Percentiles rank a stretch among this genome's conserved stretches.
Evolutionary conservation across 2,113 vertebrate species (phyloP).

Genomic region (Calyptommatus sinebrachiatus): DNA sequence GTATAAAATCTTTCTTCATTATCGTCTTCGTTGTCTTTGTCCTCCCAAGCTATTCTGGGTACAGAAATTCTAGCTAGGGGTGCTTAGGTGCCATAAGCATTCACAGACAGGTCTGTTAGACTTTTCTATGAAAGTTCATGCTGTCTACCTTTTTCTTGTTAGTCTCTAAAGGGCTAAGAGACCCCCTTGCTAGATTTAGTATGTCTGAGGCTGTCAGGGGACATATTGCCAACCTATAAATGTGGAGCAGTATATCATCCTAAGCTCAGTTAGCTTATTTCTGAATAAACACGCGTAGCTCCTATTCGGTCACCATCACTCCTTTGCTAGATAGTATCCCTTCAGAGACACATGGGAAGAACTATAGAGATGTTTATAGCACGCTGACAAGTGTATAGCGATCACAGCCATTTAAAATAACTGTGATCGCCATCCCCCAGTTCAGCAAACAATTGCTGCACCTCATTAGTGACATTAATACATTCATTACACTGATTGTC

Average conservation of each 20-base stretch:
- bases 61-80: too few species aligned
- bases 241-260: neutral
- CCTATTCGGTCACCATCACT: neutral
- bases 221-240: neutral
- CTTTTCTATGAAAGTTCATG: too few species aligned
- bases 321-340: neutral
- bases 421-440: neutral
- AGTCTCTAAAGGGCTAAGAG: too few species aligned
- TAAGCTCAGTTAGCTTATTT: neutral
- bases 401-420: neutral
- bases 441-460: neutral
- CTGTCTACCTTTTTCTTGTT: too few species aligned
- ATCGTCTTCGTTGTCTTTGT: too few species aligned
- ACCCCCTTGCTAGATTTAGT: too few species aligned
- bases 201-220: neutral
- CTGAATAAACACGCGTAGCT: too few species aligned
- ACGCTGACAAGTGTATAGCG: neutral
- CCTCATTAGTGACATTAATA: slow-evolving; percentile 4
- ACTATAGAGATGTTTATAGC: neutral
- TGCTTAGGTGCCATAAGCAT: too few species aligned
- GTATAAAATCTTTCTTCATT: too few species aligned
- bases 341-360: neutral
- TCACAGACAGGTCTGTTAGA: too few species aligned
- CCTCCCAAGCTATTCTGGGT: too few species aligned
- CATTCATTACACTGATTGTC: neutral